These are phyloP conservation scores for Pagrus major DNA, from an alignment of 2,113 vertebrate species.

Conservation along the genomic window DNA sequence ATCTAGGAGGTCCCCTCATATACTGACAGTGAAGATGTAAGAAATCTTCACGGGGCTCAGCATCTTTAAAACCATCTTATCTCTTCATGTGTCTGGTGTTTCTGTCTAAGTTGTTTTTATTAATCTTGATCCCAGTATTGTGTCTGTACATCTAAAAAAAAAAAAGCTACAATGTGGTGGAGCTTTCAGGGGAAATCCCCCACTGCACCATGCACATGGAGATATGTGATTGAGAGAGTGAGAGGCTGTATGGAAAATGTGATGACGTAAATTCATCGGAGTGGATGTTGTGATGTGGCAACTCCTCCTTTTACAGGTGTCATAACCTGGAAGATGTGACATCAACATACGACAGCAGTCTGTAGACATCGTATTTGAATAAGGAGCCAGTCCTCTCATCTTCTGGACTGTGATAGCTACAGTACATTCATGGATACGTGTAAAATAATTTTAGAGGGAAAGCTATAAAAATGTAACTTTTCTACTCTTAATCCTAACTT, in stretches of 20 bases:
- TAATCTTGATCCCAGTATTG: not conserved
- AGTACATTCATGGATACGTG: too few relatives aligned
- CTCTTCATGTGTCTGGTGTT: not conserved
- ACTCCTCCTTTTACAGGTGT: not conserved
- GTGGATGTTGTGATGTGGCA: not conserved
- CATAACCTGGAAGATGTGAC: not conserved
- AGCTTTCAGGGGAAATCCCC: conserved; percentile 42
- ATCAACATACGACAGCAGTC: not conserved
- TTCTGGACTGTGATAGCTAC: too few relatives aligned
- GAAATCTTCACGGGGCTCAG: not conserved
- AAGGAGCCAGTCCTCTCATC: not conserved
- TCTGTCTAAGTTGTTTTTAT: not conserved
- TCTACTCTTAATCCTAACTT: too few relatives aligned
- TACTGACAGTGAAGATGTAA: not conserved
- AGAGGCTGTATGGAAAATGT: conserved; percentile 45
- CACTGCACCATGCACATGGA: conserved; percentile 15
- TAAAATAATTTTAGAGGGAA: too few relatives aligned
- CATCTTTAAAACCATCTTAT: not conserved
- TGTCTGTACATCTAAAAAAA: not conserved
- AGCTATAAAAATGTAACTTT: too few relatives aligned
- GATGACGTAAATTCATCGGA: conserved; percentile 11
- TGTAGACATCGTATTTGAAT: not conserved
- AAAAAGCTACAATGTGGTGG: conserved; percentile 5
- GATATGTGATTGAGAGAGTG: conserved; percentile 2
- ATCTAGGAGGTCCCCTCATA: not conserved